Conservation (phyloP, 2,888 invertebrate genomes). For the Bhutanitis thaidina region DNA sequence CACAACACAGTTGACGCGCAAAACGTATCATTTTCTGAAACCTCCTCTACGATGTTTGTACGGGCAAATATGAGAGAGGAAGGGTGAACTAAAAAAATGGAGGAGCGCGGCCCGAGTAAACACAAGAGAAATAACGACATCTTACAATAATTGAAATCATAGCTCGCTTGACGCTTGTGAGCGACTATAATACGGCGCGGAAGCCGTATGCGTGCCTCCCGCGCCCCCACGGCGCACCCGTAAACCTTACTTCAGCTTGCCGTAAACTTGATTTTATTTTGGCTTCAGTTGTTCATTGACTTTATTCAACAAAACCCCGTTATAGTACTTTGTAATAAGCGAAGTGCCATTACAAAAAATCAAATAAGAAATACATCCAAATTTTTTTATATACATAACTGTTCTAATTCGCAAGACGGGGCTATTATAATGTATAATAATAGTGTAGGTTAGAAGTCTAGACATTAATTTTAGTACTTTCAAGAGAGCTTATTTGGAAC, state of each 20-base stretch:
- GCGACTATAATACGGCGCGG: constrained; percentile 40
- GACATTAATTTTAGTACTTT: too few species aligned
- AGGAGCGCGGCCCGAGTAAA: constrained; percentile 69
- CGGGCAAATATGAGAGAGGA: constrained; percentile 58
- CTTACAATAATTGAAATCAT: constrained; percentile 78
- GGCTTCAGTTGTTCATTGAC: constrained; percentile 35
- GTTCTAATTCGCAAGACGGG: constrained; percentile 24
- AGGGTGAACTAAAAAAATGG: constrained; percentile 67
- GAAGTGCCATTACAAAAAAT: neutral
- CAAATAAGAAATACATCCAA: neutral
- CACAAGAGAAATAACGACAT: constrained; percentile 74
- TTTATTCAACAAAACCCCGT: constrained; percentile 30
- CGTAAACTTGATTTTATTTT: constrained; percentile 32
- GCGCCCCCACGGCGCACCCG: constrained; percentile 20
- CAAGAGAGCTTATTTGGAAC: too few species aligned
- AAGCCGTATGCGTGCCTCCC: constrained; percentile 39
- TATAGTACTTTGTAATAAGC: neutral
- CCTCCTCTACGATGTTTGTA: constrained; percentile 56
- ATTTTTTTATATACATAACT: neutral
- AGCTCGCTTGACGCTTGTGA: constrained; percentile 47
- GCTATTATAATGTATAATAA: too few species aligned
- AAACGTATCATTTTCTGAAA: constrained; percentile 71
- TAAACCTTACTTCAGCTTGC: constrained; percentile 26
- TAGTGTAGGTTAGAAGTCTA: too few species aligned
- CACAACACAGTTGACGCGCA: constrained; percentile 57